phyloP scores from a whole-genome alignment of 2,113 vertebrate genomes.

The Neotragus pygmaeus region DNA sequence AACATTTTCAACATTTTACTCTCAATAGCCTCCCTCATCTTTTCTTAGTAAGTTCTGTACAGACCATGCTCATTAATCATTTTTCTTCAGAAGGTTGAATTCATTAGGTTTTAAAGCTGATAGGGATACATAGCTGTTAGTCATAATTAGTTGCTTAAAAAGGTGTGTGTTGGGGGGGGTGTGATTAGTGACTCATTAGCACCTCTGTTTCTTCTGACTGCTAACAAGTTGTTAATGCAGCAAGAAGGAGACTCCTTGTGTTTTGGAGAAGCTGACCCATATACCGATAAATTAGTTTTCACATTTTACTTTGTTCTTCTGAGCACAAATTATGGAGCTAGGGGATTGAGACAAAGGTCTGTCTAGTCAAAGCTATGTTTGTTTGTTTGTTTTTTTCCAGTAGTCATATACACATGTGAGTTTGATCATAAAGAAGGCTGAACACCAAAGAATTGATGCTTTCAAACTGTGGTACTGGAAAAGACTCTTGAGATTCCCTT shows the following conservation, averaged over 20 bases:
- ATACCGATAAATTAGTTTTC: conserved; percentile 45
- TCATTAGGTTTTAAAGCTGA: conserved; percentile 66
- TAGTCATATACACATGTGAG: neutral
- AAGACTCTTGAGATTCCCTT: neutral
- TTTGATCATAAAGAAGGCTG: neutral
- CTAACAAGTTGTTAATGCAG: conserved; percentile 54
- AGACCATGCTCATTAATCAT: conserved; percentile 54
- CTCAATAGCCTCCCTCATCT: conserved; percentile 37
- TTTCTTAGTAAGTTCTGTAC: conserved; percentile 47
- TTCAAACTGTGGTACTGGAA: neutral
- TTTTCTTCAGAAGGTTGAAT: conserved; percentile 63
- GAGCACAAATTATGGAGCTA: neutral
- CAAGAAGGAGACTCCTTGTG: conserved; percentile 5
- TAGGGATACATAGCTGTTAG: conserved; percentile 68
- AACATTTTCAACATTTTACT: conserved; percentile 12
- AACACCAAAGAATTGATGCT: neutral
- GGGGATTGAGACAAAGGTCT: neutral
- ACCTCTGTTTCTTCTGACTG: conserved; percentile 60
- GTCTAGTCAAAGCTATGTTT: neutral
- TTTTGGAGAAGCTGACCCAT: conserved; percentile 33
- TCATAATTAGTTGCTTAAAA: conserved; percentile 74
- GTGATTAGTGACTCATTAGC: conserved; percentile 63
- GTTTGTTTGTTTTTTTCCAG: neutral
- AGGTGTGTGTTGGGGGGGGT: neutral
- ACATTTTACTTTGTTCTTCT: conserved; percentile 21